These are phyloP conservation scores for Spisula solida DNA, from an alignment of 2,888 invertebrate species.

Conservation along the genomic window DNA sequence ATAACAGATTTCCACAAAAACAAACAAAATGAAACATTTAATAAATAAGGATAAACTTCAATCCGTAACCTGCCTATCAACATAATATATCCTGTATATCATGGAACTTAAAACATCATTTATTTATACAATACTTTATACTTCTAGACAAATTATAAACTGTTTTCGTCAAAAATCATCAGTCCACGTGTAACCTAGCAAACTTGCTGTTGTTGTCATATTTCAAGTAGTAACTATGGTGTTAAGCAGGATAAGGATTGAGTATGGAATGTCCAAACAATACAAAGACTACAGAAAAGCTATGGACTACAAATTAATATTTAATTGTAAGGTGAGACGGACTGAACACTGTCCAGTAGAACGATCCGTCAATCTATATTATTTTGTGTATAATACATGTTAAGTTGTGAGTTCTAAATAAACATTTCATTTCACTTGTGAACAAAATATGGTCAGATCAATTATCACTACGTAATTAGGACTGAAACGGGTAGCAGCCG, in stretches of 20 bases:
- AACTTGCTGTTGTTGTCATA: too few species aligned
- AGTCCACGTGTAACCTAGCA: too few species aligned
- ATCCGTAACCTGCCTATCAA: neutral
- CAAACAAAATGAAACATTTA: conserved; percentile 35
- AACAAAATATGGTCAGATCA: neutral
- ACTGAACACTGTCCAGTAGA: neutral
- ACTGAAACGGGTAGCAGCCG: too few species aligned
- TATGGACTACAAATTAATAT: conserved; percentile 39
- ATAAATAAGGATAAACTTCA: conserved; percentile 46
- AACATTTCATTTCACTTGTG: neutral
- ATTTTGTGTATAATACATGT: too few species aligned
- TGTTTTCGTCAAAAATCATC: too few species aligned
- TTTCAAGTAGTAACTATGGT: neutral
- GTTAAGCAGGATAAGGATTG: conserved; percentile 27
- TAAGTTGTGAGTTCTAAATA: too few species aligned
- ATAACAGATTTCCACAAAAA: neutral
- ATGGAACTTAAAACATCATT: neutral
- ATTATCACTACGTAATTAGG: too few species aligned
- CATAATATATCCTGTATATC: too few species aligned
- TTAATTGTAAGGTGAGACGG: neutral
- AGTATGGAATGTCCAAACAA: conserved; percentile 47
- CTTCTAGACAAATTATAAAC: too few species aligned
- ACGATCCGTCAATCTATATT: too few species aligned
- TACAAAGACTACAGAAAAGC: conserved; percentile 16
- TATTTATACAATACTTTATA: neutral